phyloP scores from a whole-genome alignment of 2,113 vertebrate species.

The Sialia sialis region DNA sequence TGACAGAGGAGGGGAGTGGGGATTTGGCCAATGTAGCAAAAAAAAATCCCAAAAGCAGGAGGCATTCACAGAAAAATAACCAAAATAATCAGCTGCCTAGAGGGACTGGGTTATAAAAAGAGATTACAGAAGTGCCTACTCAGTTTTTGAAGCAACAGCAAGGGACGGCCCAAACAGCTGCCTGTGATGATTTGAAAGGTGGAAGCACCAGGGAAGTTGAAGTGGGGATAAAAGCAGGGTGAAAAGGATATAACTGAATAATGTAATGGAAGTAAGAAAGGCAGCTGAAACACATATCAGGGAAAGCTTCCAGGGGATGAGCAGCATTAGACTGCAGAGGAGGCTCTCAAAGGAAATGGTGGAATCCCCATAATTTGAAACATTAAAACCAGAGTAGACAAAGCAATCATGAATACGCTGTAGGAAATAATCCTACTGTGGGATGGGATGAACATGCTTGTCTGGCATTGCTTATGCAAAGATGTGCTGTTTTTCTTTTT shows the following conservation, averaged over 20 bases:
- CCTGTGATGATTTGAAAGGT: not conserved
- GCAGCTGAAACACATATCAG: rapidly evolving
- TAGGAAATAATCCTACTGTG: slow-evolving; percentile 4
- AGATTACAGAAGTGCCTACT: not conserved
- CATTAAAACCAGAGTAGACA: slow-evolving; percentile 16
- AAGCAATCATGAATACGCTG: slow-evolving; percentile 1
- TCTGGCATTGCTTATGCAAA: not conserved
- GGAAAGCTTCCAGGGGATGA: slow-evolving; percentile 36
- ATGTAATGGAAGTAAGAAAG: not conserved
- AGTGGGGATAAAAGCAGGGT: not conserved
- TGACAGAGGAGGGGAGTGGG: not conserved
- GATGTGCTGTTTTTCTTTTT: not conserved
- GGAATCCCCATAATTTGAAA: slow-evolving; percentile 39
- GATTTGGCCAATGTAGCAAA: not conserved
- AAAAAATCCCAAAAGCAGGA: not conserved
- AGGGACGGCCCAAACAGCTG: not conserved
- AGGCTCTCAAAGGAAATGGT: slow-evolving; percentile 33
- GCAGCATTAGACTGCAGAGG: not conserved
- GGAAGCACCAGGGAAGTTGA: not conserved
- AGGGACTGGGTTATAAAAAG: not conserved
- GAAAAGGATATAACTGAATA: not conserved
- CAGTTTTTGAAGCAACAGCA: not conserved
- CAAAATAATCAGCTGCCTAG: not conserved
- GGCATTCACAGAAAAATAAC: not conserved
- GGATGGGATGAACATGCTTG: slow-evolving; percentile 3